Base-by-base conservation (phyloP, 2,888 invertebrate species). In the Helleia helle region DNA sequence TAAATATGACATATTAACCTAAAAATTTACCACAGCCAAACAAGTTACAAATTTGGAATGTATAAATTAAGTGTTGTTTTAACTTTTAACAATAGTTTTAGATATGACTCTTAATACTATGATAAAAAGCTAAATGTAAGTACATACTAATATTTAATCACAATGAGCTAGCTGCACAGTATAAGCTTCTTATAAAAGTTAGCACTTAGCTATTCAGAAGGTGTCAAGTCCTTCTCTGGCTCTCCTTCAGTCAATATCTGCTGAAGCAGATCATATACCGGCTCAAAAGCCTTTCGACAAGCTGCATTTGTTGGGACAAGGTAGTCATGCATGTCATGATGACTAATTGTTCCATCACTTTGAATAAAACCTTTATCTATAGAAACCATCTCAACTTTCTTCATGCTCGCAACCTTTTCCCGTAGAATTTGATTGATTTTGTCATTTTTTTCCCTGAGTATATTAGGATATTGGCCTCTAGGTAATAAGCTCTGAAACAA, bases 301-400 rank as follows among this genome's bases (percentile, higher is more conserved):
- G 96, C 96, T 37, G 91, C 88, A 73, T 93, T 93, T 1, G 95
- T 95, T 44, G 95, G 87, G 62, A 95, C 92, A 37, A 96, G 88
- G 73, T 95, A 97, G 74, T 97, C 96, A 65, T 93, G 92, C 94
- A 97, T 94, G 66, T 96, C 96, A 61, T 92, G 92, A 63, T 94
- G 94, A 64, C 93, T 93, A 44, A 96, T 95, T 30, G 90, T 89
- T 2, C 94, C 93, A 77, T 93, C 93, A 34, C 87, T 87, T 70
- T 93, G 92, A 41, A 94, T 84, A 51, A 94, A 88, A 34, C 92
- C 92, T 60, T 93, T 91, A 60, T 94, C 94, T 58, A 94, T 91
- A 49, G 87, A 79, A 28, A 96, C 90, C 60, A 92, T 88, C 79
- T 94, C 93, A 40, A 93, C 90, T 67, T 91, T 91, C 48, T 88